Percentiles rank a stretch among this genome's conserved stretches.
These are phyloP conservation scores for Rugalucina vietnamica DNA, from an alignment of 2,888 invertebrate species.

Conservation along the genomic window DNA sequence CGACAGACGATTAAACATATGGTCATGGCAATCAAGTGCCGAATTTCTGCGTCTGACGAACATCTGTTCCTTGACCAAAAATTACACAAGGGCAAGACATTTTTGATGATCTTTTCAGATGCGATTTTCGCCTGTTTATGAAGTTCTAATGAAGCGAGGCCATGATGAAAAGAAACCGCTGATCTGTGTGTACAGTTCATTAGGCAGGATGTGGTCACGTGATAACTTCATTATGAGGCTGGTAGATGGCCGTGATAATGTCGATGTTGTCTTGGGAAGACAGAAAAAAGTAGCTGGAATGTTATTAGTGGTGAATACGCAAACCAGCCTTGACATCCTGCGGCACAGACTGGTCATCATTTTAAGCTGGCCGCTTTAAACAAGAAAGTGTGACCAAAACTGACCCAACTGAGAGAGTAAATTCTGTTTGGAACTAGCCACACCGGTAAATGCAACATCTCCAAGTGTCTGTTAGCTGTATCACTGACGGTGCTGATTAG, in stretches of 20 bases:
- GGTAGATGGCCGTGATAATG: background rate
- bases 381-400: too few species aligned
- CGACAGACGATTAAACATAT: too few species aligned
- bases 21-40: too few species aligned
- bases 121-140: background rate
- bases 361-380: too few species aligned
- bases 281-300: too few species aligned
- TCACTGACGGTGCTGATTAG: background rate
- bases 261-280: background rate
- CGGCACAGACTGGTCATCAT: too few species aligned
- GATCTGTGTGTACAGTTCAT: background rate
- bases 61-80: background rate
- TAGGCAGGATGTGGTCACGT: constrained; percentile 1
- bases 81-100: background rate
- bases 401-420: too few species aligned
- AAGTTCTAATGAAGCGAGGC: background rate
- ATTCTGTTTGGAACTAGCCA: too few species aligned
- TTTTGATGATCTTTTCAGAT: background rate
- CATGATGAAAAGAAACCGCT: constrained; percentile 7
- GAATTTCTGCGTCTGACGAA: background rate
- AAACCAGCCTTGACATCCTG: too few species aligned
- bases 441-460: too few species aligned
- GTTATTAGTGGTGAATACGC: too few species aligned
- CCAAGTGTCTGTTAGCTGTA: too few species aligned
- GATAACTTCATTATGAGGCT: constrained; percentile 4